Evolutionary conservation across 2,888 invertebrate genomes (phyloP), one percentile per base, ranked within the genome.

Genomic region (Charanyca ferruginea): DNA sequence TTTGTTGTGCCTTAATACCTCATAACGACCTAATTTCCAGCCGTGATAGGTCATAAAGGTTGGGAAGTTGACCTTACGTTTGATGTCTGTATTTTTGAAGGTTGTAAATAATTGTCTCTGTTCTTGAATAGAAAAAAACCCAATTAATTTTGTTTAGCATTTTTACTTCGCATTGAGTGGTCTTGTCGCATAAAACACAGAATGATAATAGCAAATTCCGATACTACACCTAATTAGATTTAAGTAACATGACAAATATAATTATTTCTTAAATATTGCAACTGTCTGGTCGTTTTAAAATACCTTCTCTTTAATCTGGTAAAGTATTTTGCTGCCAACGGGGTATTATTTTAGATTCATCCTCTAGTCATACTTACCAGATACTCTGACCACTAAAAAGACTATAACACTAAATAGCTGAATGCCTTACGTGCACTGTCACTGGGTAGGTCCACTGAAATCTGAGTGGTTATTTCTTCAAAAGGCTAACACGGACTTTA

Each of bases 101-200:
- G 38, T 38, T 4, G 11, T 54, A 13, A 2, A 28, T n/a, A 22
- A 41, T 28, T 22, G 8, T 22, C 22, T 28, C 9, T 6, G 6
- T 55, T 57, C 2, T 16, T 38, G 38, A 20, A 20, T 6, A 28
- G 8, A 32, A 58, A 51, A 58, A 51, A 22, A 38, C 6, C 16
- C 1, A 38, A 11, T 7, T 7, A 18, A 53, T 3, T 53, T 6
- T n/a, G 18, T 52, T 66, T 25, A 48, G 20, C 8, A 51, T 25
- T 52, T 52, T 18, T 47, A 25, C 6, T 45, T 25, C 13, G 45
- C 20, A 51, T n/a, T 51, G 22, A 42, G n/a, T 51, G 41, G 51
- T 51, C 49, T 62, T 55, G 69, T 62, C 45, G 4, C 20, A 20
- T 45, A 41, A 45, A 62, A 49, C 44, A 44, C 7, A 4, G 22